Percentiles rank a stretch among this genome's conserved stretches.
phyloP scores from a whole-genome alignment of 1,140 invertebrate genomes.

The Nylanderia fulva region DNA sequence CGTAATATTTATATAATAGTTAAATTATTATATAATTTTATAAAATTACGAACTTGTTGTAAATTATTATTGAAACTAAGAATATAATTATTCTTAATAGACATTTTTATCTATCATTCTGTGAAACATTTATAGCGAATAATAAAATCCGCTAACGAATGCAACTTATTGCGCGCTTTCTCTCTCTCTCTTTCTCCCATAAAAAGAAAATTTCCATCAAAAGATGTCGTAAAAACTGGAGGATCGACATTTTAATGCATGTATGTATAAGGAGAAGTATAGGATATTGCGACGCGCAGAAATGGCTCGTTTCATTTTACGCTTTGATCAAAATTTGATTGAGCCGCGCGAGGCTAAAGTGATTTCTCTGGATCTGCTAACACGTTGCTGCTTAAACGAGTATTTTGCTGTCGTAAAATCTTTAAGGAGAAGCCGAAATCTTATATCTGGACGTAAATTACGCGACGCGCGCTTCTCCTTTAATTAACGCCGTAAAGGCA shows the following conservation, averaged over 20 bases:
- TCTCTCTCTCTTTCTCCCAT: no score
- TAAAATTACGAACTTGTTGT: no score
- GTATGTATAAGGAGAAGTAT: not conserved
- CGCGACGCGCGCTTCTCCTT: not conserved
- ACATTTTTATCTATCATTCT: not conserved
- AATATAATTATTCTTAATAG: not conserved
- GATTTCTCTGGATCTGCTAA: not conserved
- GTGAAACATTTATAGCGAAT: not conserved
- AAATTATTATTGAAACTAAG: no score
- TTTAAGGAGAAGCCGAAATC: not conserved
- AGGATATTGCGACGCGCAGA: not conserved
- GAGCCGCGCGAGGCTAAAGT: not conserved
- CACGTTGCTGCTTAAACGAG: not conserved
- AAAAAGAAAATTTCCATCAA: constrained; percentile 3
- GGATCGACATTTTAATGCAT: not conserved
- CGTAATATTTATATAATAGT: no score
- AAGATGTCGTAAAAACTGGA: not conserved
- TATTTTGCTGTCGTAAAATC: not conserved
- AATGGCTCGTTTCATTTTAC: not conserved
- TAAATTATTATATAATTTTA: no score
- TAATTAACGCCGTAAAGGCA: constrained; percentile 8
- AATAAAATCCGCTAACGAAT: not conserved
- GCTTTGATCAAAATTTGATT: constrained; percentile 24
- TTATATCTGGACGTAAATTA: constrained; percentile 14
- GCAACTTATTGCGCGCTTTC: no score